Conservation (phyloP, 2,888 invertebrate species). For the Nephrotoma flavescens region DNA sequence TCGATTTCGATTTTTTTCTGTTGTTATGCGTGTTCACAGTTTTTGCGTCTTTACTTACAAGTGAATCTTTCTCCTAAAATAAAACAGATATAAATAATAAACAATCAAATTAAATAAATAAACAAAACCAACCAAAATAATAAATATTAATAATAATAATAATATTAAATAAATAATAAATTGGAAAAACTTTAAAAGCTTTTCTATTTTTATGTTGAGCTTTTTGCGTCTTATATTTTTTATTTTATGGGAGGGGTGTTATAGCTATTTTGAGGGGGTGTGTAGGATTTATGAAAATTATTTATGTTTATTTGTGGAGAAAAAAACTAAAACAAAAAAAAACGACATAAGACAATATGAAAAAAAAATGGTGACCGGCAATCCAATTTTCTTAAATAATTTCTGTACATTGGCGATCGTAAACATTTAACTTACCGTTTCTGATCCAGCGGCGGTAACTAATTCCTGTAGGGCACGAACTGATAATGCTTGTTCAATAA, state of each 20-base stretch:
- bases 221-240: neutral
- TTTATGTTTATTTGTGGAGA: neutral
- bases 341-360: neutral
- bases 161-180: neutral
- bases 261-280: neutral
- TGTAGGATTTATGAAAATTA: neutral
- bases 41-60: constrained; percentile 39
- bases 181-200: neutral
- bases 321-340: neutral
- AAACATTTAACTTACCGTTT: constrained; percentile 58
- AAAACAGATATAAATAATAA: constrained; percentile 11
- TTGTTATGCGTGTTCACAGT: neutral
- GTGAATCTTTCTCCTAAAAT: constrained; percentile 46
- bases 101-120: neutral
- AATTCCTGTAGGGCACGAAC: constrained; percentile 97
- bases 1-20: neutral
- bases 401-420: neutral
- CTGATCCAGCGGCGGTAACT: constrained; percentile 88
- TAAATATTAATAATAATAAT: neutral
- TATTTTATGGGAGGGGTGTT: neutral
- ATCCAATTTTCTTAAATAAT: neutral
- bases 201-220: neutral
- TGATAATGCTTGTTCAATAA: constrained; percentile 97
- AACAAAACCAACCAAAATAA: neutral
- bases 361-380: neutral